phyloP scores from a whole-genome alignment of 2,797 vertebrate species.

The Artibeus lituratus region DNA sequence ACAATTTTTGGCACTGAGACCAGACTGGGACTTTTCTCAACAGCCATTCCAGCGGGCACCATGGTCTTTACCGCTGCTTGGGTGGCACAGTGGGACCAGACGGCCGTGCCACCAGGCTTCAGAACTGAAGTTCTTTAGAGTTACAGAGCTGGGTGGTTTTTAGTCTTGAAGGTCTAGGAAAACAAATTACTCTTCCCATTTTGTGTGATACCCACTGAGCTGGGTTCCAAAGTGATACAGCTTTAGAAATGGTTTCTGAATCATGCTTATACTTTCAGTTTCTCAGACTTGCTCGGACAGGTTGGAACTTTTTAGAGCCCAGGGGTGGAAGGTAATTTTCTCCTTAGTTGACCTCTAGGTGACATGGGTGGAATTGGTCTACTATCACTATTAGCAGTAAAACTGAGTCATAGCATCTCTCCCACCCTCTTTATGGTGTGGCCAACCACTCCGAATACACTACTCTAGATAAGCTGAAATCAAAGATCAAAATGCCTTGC shows the following conservation, averaged over 20 bases:
- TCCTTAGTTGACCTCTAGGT: neutral
- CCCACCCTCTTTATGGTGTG: neutral
- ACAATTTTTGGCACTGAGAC: neutral
- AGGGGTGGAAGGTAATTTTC: neutral
- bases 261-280: neutral
- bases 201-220: neutral
- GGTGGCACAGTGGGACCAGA: neutral
- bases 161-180: neutral
- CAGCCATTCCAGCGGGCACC: neutral
- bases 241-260: neutral
- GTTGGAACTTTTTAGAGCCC: neutral
- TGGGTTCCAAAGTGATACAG: neutral
- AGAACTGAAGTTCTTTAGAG: neutral
- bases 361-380: neutral
- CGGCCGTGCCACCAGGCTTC: neutral
- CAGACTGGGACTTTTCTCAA: slow-evolving; percentile 21
- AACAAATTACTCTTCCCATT: neutral
- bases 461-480: slow-evolving; percentile 50
- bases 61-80: neutral
- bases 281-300: neutral
- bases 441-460: neutral
- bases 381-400: slow-evolving; percentile 4
- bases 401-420: slow-evolving; percentile 35
- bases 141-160: neutral
- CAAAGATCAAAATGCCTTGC: slow-evolving; percentile 51